These are phyloP conservation scores for Pseudolaguvia tuberculata DNA, from an alignment of 2,113 vertebrate species.

Conservation along the genomic window DNA sequence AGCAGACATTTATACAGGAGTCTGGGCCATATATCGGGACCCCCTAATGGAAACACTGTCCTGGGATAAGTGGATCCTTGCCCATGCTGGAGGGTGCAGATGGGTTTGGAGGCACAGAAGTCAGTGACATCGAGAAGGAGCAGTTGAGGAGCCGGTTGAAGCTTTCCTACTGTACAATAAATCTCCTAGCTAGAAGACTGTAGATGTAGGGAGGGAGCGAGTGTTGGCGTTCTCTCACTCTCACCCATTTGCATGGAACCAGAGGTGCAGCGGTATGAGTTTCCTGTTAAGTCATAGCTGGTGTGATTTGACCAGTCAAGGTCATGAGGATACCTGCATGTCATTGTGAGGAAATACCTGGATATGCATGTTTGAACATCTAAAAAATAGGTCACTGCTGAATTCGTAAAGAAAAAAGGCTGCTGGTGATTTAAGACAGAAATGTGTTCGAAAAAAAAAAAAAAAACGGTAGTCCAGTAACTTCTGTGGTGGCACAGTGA, in stretches of 20 bases:
- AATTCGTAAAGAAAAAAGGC: slow-evolving; percentile 56
- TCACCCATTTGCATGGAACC: slow-evolving; percentile 42
- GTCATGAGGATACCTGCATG: slow-evolving; percentile 49
- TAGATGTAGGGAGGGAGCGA: neutral
- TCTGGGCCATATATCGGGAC: slow-evolving; percentile 54
- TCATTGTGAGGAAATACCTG: slow-evolving; percentile 48
- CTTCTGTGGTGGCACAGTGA: slow-evolving; percentile 47
- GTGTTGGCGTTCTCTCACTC: slow-evolving; percentile 6
- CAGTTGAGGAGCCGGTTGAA: neutral
- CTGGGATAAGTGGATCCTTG: slow-evolving; percentile 19
- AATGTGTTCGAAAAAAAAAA: slow-evolving; percentile 23
- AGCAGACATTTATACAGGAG: slow-evolving; percentile 3
- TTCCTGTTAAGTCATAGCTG: slow-evolving; percentile 43
- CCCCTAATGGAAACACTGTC: slow-evolving; percentile 28
- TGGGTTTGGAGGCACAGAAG: slow-evolving; percentile 41
- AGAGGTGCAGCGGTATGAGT: slow-evolving; percentile 45
- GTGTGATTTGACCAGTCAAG: slow-evolving; percentile 44
- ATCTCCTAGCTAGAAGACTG: slow-evolving; percentile 28
- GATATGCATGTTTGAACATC: slow-evolving; percentile 51
- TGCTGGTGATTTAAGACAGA: slow-evolving; percentile 75
- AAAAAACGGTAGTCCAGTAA: slow-evolving; percentile 39
- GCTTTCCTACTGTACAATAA: slow-evolving; percentile 10
- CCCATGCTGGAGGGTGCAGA: slow-evolving; percentile 20
- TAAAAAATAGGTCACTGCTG: slow-evolving; percentile 28
- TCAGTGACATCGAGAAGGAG: slow-evolving; percentile 39